These are phyloP conservation scores for Drosophila ezoana DNA, from an alignment of 2,888 invertebrate genomes.

Conservation along the genomic window DNA sequence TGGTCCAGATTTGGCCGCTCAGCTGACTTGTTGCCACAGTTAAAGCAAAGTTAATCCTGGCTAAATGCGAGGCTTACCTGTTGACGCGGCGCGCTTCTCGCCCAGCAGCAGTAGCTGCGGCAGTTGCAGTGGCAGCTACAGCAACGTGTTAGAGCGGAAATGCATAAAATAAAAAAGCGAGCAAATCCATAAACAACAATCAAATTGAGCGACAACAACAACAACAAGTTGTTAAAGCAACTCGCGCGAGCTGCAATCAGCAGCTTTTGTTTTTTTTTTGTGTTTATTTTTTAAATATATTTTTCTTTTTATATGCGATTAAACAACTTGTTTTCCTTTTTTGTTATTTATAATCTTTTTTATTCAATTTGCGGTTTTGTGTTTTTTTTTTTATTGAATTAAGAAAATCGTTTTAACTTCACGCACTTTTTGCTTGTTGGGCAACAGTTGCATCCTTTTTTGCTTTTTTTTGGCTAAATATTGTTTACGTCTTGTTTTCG, in stretches of 20 bases:
- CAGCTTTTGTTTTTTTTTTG: slow-evolving; percentile 6
- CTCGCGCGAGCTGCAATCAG: slow-evolving; percentile 36
- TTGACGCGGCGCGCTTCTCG: slow-evolving; percentile 53
- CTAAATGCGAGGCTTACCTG: slow-evolving; percentile 75
- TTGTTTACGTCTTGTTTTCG: slow-evolving; percentile 32
- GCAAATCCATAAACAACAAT: slow-evolving; percentile 70
- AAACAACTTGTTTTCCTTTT: slow-evolving; percentile 13
- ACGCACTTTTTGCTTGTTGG: slow-evolving; percentile 31
- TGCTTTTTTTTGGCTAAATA: neutral
- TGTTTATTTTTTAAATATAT: neutral
- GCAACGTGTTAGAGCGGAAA: slow-evolving; percentile 65
- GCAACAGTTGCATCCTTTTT: slow-evolving; percentile 14
- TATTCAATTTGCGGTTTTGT: slow-evolving; percentile 12
- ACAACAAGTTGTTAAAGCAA: slow-evolving; percentile 17
- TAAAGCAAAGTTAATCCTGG: slow-evolving; percentile 75
- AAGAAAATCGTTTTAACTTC: slow-evolving; percentile 30
- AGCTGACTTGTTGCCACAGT: slow-evolving; percentile 59
- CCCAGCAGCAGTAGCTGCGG: slow-evolving; percentile 17
- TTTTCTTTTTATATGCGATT: slow-evolving; percentile 29
- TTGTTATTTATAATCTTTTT: slow-evolving; percentile 31
- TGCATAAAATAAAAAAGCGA: slow-evolving; percentile 46
- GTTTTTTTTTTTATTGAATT: slow-evolving; percentile 18
- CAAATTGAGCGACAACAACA: slow-evolving; percentile 33
- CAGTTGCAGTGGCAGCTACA: slow-evolving; percentile 1
- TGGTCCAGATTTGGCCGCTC: slow-evolving; percentile 6